Evolutionary conservation across 2,113 vertebrate species (phyloP).

Genomic region (Cariama cristata): DNA sequence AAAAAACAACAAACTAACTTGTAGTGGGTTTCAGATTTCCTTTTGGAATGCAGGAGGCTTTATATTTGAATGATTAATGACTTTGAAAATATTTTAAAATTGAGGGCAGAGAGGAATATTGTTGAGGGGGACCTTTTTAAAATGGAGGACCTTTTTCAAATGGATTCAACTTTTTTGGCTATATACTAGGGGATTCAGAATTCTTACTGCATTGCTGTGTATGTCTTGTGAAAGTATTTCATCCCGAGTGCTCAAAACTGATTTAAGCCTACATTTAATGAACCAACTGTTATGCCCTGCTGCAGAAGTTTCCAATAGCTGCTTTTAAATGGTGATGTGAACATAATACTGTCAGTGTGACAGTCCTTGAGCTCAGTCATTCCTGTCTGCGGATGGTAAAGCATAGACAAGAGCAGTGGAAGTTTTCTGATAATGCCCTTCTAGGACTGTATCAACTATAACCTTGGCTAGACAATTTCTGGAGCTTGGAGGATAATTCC

Average conservation of each 20-base stretch:
- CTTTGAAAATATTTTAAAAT: background rate
- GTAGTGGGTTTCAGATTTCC: background rate
- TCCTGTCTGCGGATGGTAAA: background rate
- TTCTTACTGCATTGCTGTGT: background rate
- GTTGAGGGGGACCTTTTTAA: background rate
- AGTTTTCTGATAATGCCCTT: background rate
- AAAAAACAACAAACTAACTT: background rate
- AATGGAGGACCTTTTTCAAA: background rate
- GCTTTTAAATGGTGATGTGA: background rate
- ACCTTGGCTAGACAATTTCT: background rate
- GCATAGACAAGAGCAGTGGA: background rate
- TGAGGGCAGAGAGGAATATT: background rate
- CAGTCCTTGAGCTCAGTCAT: background rate
- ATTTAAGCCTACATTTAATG: background rate
- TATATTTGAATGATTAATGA: background rate
- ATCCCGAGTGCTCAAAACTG: background rate
- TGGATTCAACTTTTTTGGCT: background rate
- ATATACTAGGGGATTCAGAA: background rate
- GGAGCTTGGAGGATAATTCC: background rate
- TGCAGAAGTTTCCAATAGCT: background rate
- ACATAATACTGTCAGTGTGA: background rate
- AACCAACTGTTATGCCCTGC: background rate
- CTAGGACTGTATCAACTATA: background rate
- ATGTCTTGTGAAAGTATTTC: background rate
- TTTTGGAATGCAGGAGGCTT: background rate